These are phyloP conservation scores for Orthochromis malagaraziensis DNA, from an alignment of 2,113 vertebrate genomes.

Conservation along the genomic window DNA sequence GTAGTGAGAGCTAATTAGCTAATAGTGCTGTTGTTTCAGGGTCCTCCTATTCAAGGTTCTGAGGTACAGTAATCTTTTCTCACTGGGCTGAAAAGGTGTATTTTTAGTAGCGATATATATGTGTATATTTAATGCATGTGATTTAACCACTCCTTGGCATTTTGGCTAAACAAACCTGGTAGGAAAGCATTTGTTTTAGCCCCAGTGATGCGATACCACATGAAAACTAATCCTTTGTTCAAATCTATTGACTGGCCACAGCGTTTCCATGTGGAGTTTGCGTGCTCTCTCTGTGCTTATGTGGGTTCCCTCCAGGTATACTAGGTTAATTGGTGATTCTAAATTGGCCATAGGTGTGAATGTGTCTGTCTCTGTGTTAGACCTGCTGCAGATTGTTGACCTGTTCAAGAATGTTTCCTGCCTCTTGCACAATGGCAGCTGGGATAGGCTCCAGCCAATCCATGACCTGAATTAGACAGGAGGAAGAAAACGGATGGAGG, in stretches of 20 bases:
- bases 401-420: accelerated
- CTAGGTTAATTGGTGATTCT: not conserved
- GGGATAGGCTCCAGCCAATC: not conserved
- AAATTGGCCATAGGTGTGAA: not conserved
- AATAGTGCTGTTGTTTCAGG: not conserved
- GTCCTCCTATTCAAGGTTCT: not conserved
- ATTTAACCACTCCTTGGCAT: not conserved
- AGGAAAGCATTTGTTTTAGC: not conserved
- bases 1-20: not conserved
- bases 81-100: not conserved
- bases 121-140: not conserved
- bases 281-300: not conserved
- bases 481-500: not conserved
- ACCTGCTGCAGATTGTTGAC: not conserved
- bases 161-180: not conserved
- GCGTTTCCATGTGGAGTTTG: not conserved
- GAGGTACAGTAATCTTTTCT: not conserved
- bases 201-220: not conserved
- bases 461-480: not conserved
- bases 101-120: not conserved
- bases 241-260: not conserved
- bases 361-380: not conserved
- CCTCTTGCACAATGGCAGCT: not conserved
- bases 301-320: accelerated
- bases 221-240: not conserved